These are phyloP conservation scores for Eumacrocentrus americanus DNA, from an alignment of 2,888 invertebrate genomes.

Conservation along the genomic window DNA sequence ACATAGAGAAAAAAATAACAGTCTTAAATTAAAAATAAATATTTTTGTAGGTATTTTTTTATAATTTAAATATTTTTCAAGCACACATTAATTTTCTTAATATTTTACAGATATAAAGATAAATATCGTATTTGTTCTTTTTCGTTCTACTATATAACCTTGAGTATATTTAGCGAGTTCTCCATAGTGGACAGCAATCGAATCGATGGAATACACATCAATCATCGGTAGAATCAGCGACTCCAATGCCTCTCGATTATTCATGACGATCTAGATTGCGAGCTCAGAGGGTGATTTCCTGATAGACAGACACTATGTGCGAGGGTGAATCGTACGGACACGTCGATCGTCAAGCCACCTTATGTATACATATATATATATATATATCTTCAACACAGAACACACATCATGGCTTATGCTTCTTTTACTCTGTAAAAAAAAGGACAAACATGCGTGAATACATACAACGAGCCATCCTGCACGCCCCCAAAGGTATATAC, in stretches of 20 bases:
- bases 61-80: too few species aligned
- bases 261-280: not conserved
- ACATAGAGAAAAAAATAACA: too few species aligned
- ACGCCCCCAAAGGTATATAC: constrained; percentile 27
- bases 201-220: not conserved
- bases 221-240: not conserved
- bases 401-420: not conserved
- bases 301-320: not conserved
- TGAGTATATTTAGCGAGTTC: too few species aligned
- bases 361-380: not conserved
- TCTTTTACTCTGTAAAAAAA: not conserved
- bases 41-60: too few species aligned
- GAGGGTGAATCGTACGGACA: not conserved
- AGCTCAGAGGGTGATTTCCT: not conserved
- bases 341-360: not conserved
- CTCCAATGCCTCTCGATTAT: not conserved
- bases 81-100: too few species aligned
- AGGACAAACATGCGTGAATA: constrained; percentile 18
- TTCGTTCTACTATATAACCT: too few species aligned
- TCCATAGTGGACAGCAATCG: not conserved
- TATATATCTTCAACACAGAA: not conserved
- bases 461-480: constrained; percentile 12
- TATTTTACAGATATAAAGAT: too few species aligned
- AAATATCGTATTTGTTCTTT: too few species aligned
- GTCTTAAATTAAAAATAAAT: too few species aligned